phyloP scores from a whole-genome alignment of 2,797 vertebrate species.

The Enteromius treurensis region DNA sequence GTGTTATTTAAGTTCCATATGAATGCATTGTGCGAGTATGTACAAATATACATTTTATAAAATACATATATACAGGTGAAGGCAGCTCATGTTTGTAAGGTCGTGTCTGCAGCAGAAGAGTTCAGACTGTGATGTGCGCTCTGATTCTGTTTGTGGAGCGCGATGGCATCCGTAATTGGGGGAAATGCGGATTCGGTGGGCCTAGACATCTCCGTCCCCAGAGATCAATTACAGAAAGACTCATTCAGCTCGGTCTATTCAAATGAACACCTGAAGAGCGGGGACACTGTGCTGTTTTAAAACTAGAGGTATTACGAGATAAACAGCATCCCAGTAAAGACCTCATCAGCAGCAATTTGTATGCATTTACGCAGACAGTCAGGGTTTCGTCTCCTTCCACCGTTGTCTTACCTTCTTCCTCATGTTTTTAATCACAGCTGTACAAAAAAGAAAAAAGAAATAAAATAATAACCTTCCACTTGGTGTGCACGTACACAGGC shows the following conservation, averaged over 20 bases:
- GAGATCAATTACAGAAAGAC: constrained; percentile 92
- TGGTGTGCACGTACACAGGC: not conserved
- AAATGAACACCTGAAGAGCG: constrained; percentile 91
- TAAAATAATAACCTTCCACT: constrained; percentile 3
- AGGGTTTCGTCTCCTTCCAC: constrained; percentile 69
- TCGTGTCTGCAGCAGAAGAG: not conserved
- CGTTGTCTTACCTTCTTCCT: constrained; percentile 76
- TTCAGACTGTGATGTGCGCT: constrained; percentile 38
- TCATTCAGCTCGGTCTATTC: constrained; percentile 89
- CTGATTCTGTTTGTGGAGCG: constrained; percentile 55
- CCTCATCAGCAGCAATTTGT: constrained; percentile 86
- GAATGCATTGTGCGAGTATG: not conserved
- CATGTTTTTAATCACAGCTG: constrained; percentile 48
- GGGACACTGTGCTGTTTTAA: constrained; percentile 84
- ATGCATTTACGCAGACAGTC: constrained; percentile 85
- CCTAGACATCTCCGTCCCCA: constrained; percentile 80
- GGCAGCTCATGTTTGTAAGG: constrained; percentile 2
- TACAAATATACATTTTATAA: not conserved
- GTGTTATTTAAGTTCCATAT: not conserved
- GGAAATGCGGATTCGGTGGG: constrained; percentile 83
- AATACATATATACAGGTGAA: not conserved
- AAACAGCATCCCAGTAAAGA: constrained; percentile 87
- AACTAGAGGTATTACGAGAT: constrained; percentile 85
- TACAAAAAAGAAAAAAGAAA: not conserved
- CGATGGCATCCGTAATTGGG: constrained; percentile 76